A percentile compares a stretch with the other conserved stretches of the same genome.
Conservation (phyloP, 2,888 invertebrate species). For the Ophion costatus region DNA sequence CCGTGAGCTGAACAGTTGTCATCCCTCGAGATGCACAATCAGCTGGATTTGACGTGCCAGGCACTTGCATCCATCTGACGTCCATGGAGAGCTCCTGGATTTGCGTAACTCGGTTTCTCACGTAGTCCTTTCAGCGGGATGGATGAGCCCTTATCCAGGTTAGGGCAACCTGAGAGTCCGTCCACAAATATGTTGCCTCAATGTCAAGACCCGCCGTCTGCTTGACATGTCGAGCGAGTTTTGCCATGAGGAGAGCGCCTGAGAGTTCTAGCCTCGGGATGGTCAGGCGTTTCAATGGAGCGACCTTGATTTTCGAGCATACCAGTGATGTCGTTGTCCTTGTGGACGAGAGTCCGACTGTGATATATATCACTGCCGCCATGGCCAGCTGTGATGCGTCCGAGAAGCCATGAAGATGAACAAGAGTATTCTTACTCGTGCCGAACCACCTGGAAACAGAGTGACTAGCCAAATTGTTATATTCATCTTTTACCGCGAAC, state of each 20-base stretch:
- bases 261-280: conserved; percentile 70
- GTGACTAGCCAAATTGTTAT: background rate
- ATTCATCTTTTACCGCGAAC: conserved; percentile 6
- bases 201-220: conserved; percentile 3
- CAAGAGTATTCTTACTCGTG: background rate
- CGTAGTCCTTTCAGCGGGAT: conserved; percentile 62
- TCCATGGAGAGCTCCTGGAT: conserved; percentile 57
- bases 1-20: background rate
- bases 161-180: conserved; percentile 56
- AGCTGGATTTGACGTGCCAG: conserved; percentile 60
- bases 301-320: conserved; percentile 62
- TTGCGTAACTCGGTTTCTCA: conserved; percentile 70
- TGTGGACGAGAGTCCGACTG: conserved; percentile 5
- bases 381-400: conserved; percentile 68
- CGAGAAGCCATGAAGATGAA: conserved; percentile 67
- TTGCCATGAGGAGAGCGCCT: conserved; percentile 62
- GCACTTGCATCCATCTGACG: conserved; percentile 44
- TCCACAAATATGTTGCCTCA: conserved; percentile 49
- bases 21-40: conserved; percentile 39
- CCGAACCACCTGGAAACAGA: conserved; percentile 54
- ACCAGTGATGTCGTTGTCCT: conserved; percentile 30
- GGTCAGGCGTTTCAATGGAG: conserved; percentile 65
- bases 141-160: conserved; percentile 64
- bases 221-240: conserved; percentile 42
- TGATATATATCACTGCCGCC: conserved; percentile 66